Evolutionary conservation across 1,140 invertebrate species (phyloP), one percentile per base, ranked within the genome.

Genomic region (Phymastichus coffea): DNA sequence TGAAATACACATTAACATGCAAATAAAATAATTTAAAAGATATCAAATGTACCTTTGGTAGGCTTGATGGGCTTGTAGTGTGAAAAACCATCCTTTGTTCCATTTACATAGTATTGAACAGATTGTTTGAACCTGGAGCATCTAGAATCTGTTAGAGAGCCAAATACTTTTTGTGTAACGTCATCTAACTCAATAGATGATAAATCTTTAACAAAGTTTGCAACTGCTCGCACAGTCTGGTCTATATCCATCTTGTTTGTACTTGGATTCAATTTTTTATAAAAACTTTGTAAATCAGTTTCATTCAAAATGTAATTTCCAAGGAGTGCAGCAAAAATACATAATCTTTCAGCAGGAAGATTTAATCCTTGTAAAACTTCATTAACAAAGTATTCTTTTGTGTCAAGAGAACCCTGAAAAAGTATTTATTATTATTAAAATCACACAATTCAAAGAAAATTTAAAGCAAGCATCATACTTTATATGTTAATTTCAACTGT

Each of bases 91-190:
- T 92, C 90, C 72, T 91, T 89, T 37, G 91, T 93, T 43, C 91
- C 92, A 80, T 93, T 92, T 23, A 92, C 79, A 74, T 94, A 94
- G 82, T 95, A 94, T 75, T 93, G 88, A 49, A 94, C 88, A 68
- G 89, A 88, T 71, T 92, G 88, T 75, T 89, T 88, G 40, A 94
- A 85, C 69, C 85, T 87, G 41, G 82, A 79, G 66, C 85, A 84
- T 23, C 88, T 80, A 53, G 85, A 83, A 76, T 90, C 86, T 51
- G 84, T 84, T 9, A 85, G 71, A 49, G 86, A 83, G 26, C 86
- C 87, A 77, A 94, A 93, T 28, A 94, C 83, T 67, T 89, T 83
- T 62, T 82, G 78, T 23, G 88, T 88, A 41, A 93, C 84, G 30
- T 82, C 79, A 70, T 93, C 88, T 57, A 93, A 76, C 76, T 92